Conservation (phyloP, 2,113 vertebrate genomes). For the Leucopsar rothschildi region DNA sequence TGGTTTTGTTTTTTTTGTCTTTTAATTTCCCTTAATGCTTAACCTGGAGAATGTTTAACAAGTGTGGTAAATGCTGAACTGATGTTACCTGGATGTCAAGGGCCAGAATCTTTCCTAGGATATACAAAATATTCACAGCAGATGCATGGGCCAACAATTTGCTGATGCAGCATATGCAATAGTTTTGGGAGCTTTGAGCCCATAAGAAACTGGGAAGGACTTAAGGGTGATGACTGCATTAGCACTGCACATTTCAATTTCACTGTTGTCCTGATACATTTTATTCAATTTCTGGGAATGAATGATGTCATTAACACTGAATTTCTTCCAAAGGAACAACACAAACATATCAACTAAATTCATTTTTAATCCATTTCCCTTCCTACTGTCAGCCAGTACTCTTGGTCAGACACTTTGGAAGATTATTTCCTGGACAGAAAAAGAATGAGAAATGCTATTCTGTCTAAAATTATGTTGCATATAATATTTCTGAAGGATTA, state of each 20-base stretch:
- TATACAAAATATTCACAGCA: neutral
- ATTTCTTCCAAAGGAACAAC: neutral
- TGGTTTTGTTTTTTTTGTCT: accelerated
- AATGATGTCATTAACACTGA: conserved; percentile 15
- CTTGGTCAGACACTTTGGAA: neutral
- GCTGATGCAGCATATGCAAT: neutral
- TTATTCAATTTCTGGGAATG: conserved; percentile 13
- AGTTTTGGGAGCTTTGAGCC: neutral
- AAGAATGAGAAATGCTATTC: conserved; percentile 21
- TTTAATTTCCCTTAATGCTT: neutral
- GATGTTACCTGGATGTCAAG: neutral
- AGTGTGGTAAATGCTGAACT: neutral
- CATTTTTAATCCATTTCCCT: neutral
- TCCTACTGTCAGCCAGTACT: neutral
- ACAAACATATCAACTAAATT: neutral
- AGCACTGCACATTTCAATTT: neutral
- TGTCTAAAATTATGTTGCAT: conserved; percentile 3
- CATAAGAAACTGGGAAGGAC: neutral
- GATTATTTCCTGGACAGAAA: conserved; percentile 35
- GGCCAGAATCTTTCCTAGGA: neutral
- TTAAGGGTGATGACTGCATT: neutral
- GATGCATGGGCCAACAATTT: neutral
- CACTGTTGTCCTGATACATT: neutral
- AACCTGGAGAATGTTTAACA: neutral
- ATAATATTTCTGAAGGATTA: conserved; percentile 40